These are phyloP conservation scores for Sternotherus odoratus DNA, from an alignment of 2,797 vertebrate genomes.

Conservation along the genomic window DNA sequence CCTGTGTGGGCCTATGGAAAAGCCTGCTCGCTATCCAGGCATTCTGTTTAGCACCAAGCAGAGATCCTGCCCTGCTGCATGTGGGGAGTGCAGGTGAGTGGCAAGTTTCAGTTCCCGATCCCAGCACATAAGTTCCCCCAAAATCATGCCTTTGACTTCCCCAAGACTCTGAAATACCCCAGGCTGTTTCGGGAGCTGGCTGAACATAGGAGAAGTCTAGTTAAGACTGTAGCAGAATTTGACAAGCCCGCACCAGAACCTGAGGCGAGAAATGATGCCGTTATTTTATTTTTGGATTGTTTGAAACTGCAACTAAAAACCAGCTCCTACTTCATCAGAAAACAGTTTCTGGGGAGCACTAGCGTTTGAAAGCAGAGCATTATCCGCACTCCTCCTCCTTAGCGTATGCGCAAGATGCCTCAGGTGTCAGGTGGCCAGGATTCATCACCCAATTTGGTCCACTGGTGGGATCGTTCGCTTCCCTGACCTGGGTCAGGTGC, in stretches of 20 bases:
- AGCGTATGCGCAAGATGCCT: too few relatives aligned
- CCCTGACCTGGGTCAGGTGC: too few relatives aligned
- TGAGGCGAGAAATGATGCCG: background rate
- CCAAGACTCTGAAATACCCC: background rate
- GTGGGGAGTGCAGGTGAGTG: background rate
- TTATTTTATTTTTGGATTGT: background rate
- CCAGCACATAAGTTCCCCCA: background rate
- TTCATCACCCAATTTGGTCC: too few relatives aligned
- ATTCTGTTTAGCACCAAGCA: background rate
- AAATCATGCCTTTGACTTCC: background rate
- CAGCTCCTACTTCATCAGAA: background rate
- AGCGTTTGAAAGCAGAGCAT: background rate
- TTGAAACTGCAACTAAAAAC: background rate
- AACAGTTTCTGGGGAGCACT: background rate
- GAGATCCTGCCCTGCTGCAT: background rate
- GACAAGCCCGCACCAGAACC: background rate
- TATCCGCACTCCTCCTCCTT: background rate
- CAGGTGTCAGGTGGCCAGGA: too few relatives aligned
- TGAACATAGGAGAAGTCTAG: background rate
- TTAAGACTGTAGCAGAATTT: background rate
- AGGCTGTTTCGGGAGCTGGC: background rate
- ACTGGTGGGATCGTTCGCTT: too few relatives aligned
- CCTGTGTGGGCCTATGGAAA: fast-evolving
- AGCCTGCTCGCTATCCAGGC: background rate
- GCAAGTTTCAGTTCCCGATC: background rate